Conservation (phyloP, 2,797 vertebrate species). For the Silurus aristotelis region DNA sequence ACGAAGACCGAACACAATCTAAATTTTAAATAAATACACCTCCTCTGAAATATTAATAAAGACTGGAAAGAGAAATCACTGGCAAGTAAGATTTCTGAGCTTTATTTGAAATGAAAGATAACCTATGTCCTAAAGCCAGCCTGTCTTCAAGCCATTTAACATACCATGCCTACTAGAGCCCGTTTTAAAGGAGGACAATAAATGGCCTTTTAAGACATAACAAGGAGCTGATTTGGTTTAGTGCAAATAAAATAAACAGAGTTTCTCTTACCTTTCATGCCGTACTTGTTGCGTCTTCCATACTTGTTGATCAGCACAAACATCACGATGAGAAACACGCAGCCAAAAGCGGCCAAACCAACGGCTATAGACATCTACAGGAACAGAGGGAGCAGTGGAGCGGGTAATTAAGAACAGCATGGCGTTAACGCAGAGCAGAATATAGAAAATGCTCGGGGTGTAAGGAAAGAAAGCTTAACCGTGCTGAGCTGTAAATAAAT, state of each 20-base stretch:
- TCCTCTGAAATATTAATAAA: background rate
- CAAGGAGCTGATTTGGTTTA: background rate
- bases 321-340: constrained; percentile 90
- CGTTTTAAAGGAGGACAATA: background rate
- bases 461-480: background rate
- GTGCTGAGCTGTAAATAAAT: constrained; percentile 2
- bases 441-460: constrained; percentile 8
- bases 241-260: background rate
- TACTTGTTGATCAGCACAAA: constrained; percentile 99
- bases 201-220: background rate
- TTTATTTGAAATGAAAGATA: background rate
- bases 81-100: background rate
- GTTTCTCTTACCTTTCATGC: constrained; percentile 92
- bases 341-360: constrained; percentile 92
- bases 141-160: constrained; percentile 14
- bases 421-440: constrained; percentile 14
- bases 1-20: constrained; percentile 3
- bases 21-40: constrained; percentile 9
- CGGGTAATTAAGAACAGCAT: constrained; percentile 20
- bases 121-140: background rate
- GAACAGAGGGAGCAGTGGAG: constrained; percentile 21
- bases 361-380: constrained; percentile 93
- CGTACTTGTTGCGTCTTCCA: constrained; percentile 93
- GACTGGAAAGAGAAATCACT: background rate
- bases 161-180: background rate